Base-by-base conservation (phyloP, 2,113 vertebrate species). In the Gymnobelideus leadbeateri region DNA sequence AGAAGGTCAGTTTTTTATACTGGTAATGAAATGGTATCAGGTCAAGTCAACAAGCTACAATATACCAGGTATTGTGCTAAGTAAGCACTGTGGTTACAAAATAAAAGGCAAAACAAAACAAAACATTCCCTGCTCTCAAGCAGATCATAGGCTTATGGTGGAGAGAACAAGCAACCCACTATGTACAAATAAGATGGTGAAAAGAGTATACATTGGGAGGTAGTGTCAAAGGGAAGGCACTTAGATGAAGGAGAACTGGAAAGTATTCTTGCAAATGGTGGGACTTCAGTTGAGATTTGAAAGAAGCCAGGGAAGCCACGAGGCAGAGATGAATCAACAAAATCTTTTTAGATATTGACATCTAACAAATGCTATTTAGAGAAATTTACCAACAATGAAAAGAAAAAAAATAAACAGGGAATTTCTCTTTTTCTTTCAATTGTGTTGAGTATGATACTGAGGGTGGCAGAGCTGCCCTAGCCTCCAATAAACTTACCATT, bases 401-500 rank as follows among this genome's bases (percentile, higher is more conserved):
- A 94, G 91, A 91, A 0, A 31, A 89, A 91, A 55, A 61, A 61
- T 49, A 57, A 57, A 26, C 1, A 94, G 46, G 25, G 28, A 28
- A 53, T 47, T 91, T 95, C 49, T 90, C 47, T 90, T 10, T 92
- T 43, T 95, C 93, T 93, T 55, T 50, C 91, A 93, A 53, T 26
- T 50, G 94, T 68, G 31, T 94, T 91, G 91, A 61, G 6, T 8
- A 91, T 0, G 0, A 94, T 96, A 37, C 55, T 25, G 16, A 84
- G 68, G 43, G 37, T 43, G 19, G 19, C 7, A 84, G 14, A 23
- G 6, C n/a, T 68, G 7, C 19, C n/a, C 1, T 77, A 16, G 16
- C 28, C 19, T 84, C 68, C 37, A 84, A 84, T 5, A 84, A 84
- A 43, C n/a, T 84, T 84, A 43, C 16, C 43, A 7, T 8, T 43